Evolutionary conservation across 2,113 vertebrate species (phyloP).

Genomic region (Notothenia rossii): DNA sequence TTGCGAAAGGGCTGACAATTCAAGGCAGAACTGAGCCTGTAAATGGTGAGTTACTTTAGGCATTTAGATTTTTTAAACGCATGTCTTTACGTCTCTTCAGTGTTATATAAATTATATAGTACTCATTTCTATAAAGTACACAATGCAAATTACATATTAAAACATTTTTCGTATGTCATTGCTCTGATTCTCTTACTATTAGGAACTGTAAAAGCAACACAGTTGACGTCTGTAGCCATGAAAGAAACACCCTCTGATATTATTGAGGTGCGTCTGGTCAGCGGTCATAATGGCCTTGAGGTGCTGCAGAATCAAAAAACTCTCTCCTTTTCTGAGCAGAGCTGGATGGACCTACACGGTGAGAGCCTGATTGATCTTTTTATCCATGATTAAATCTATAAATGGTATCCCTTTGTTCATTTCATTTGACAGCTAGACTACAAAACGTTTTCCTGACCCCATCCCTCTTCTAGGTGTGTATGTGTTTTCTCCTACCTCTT

Average conservation of each 20-base stretch:
- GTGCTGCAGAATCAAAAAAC: conserved; percentile 88
- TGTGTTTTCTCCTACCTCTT: conserved; percentile 80
- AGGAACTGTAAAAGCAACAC: conserved; percentile 83
- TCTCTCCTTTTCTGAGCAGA: conserved; percentile 89
- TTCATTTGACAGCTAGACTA: neutral
- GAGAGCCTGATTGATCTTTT: conserved; percentile 34
- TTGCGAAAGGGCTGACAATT: conserved; percentile 76
- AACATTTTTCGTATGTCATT: too few relatives aligned
- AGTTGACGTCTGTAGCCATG: conserved; percentile 87
- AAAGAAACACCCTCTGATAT: conserved; percentile 87
- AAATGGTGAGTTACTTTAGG: conserved; percentile 78
- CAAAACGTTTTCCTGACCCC: neutral
- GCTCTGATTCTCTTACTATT: neutral
- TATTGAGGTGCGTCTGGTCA: conserved; percentile 86
- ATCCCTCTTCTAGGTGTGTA: conserved; percentile 85
- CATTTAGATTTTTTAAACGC: neutral
- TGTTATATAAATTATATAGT: neutral
- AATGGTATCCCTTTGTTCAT: neutral
- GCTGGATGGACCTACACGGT: conserved; percentile 93
- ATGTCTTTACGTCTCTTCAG: neutral
- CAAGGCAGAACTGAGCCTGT: conserved; percentile 88
- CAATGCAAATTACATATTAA: too few relatives aligned
- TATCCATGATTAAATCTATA: neutral
- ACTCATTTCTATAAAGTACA: neutral
- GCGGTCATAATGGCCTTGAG: conserved; percentile 63